Conservation (phyloP, 1,140 invertebrate genomes). For the Caenorhabditis briggsae region DNA sequence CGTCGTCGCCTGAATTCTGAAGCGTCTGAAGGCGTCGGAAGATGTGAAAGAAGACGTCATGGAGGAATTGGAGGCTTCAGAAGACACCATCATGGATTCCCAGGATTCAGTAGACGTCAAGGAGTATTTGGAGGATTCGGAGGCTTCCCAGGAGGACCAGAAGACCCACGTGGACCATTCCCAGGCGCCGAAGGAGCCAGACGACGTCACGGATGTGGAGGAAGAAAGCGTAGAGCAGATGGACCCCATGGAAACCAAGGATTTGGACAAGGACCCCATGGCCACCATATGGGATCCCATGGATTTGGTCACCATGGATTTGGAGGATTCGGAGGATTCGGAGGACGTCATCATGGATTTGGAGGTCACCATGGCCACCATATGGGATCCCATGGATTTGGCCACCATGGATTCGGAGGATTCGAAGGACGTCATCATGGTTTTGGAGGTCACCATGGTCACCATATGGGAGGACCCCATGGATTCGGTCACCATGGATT, state of each 20-base stretch:
- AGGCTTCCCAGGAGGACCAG: background rate
- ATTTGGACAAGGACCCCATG: background rate
- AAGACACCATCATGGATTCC: background rate
- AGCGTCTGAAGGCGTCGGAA: background rate
- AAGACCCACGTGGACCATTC: background rate
- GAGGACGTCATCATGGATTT: constrained; percentile 2
- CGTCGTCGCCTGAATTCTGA: too few relatives aligned
- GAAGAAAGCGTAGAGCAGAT: background rate
- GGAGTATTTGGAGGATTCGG: background rate
- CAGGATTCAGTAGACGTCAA: background rate
- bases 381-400: background rate
- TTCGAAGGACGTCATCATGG: constrained; percentile 3
- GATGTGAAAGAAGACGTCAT: background rate
- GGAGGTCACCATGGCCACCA: background rate
- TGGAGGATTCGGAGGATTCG: constrained; percentile 5
- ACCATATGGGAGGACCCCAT: background rate
- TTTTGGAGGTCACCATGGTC: background rate
- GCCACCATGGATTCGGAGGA: background rate
- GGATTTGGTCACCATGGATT: constrained; percentile 9
- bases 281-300: background rate
- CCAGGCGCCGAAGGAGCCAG: background rate
- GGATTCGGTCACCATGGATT: background rate
- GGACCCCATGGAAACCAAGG: background rate
- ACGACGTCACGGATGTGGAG: background rate
- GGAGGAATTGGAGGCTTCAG: background rate